Evolutionary conservation across 2,888 invertebrate species (phyloP).

Genomic region (Boloria euphrosyne): DNA sequence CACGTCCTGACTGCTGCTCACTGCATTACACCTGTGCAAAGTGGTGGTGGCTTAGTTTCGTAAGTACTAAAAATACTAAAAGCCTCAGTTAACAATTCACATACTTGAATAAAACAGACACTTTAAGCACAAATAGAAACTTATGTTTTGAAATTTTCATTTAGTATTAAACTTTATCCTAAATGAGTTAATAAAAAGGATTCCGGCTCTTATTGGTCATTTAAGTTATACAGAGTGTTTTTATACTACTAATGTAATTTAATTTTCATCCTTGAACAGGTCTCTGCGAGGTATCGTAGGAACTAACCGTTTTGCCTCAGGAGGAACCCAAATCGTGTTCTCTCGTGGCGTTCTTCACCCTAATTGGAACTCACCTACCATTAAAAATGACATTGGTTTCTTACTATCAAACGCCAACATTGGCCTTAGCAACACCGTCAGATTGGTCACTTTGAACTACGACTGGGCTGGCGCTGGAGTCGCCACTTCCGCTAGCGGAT

Average conservation of each 20-base stretch:
- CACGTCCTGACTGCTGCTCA: conserved; percentile 66
- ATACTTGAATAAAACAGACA: too few species aligned
- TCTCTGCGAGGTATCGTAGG: conserved; percentile 58
- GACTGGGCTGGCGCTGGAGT: conserved; percentile 41
- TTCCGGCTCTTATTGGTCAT: too few species aligned
- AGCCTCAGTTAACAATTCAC: too few species aligned
- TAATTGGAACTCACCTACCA: too few species aligned
- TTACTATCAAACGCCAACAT: conserved; percentile 42
- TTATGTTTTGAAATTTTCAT: too few species aligned
- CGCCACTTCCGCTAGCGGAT: conserved; percentile 45
- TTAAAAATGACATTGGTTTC: conserved; percentile 51
- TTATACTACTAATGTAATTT: neutral
- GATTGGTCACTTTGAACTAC: conserved; percentile 37
- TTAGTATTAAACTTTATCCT: neutral
- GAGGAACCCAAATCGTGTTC: conserved; percentile 51
- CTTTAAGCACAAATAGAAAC: too few species aligned
- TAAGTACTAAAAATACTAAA: neutral
- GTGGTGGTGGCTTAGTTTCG: conserved; percentile 42
- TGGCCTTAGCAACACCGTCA: conserved; percentile 29
- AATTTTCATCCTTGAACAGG: conserved; percentile 42
- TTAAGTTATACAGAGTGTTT: too few species aligned
- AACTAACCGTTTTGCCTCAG: conserved; percentile 58
- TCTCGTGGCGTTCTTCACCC: conserved; percentile 57
- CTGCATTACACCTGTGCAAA: conserved; percentile 55
- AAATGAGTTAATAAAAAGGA: too few species aligned